Evolutionary conservation across 2,888 invertebrate species (phyloP).

Genomic region (Lycia hirtaria): DNA sequence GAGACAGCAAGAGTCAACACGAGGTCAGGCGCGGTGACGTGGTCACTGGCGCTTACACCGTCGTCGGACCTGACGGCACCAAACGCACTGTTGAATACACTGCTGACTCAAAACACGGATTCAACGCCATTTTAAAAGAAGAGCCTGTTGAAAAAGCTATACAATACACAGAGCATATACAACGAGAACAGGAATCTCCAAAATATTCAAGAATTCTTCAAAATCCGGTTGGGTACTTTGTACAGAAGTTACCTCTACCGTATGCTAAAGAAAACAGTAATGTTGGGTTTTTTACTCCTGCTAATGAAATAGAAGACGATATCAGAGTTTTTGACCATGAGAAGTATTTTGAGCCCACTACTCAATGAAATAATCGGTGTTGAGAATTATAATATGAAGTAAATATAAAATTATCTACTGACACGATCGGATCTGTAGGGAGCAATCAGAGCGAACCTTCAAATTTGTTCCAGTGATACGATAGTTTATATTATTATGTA

Average conservation of each 20-base stretch:
- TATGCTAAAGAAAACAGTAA: slow-evolving; percentile 36
- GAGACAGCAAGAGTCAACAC: slow-evolving; percentile 75
- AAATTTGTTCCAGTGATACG: no score
- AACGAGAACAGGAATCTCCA: no score
- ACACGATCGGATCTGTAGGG: no score
- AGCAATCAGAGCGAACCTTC: no score
- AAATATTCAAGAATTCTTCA: slow-evolving; percentile 16
- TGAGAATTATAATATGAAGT: no score
- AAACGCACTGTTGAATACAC: slow-evolving; percentile 78
- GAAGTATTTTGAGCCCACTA: slow-evolving; percentile 65
- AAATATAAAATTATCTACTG: no score
- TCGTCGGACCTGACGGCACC: slow-evolving; percentile 77
- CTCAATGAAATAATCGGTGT: slow-evolving; percentile 22
- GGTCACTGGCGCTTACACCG: slow-evolving; percentile 73
- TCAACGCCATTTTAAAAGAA: slow-evolving; percentile 79
- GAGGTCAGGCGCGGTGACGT: slow-evolving; percentile 71
- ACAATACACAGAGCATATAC: no score
- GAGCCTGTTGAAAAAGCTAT: slow-evolving; percentile 61
- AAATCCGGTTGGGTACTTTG: slow-evolving; percentile 33
- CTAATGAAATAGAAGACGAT: slow-evolving; percentile 52
- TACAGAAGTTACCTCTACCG: slow-evolving; percentile 39
- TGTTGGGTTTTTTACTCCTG: slow-evolving; percentile 60
- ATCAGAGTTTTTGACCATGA: slow-evolving; percentile 48
- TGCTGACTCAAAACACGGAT: slow-evolving; percentile 81
- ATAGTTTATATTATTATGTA: no score